phyloP scores from a whole-genome alignment of 2,888 invertebrate species.

The Eristalis pertinax region DNA sequence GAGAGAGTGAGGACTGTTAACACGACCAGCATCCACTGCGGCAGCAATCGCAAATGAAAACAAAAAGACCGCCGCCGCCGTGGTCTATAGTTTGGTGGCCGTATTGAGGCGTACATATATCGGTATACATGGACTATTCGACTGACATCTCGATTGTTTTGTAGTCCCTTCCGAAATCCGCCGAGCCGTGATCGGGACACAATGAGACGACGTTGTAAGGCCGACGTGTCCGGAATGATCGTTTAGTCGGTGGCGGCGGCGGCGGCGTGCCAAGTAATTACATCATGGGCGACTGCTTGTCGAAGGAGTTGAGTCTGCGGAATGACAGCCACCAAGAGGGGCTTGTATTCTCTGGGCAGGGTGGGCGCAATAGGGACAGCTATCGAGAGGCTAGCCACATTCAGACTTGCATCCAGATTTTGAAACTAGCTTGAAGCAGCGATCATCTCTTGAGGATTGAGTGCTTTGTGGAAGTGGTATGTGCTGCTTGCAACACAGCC shows the following conservation, averaged over 20 bases:
- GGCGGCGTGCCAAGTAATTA: neutral
- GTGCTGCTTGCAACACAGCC: too few relatives aligned
- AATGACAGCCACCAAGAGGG: too few relatives aligned
- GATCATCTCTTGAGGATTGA: too few relatives aligned
- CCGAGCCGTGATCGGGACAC: neutral
- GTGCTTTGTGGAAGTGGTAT: too few relatives aligned
- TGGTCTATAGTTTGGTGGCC: neutral
- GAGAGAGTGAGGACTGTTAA: neutral
- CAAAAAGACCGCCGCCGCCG: neutral
- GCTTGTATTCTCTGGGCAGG: too few relatives aligned
- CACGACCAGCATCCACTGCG: neutral
- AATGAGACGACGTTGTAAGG: neutral
- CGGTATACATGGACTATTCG: neutral
- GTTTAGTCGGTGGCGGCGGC: too few relatives aligned
- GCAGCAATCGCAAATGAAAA: neutral
- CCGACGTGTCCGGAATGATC: neutral
- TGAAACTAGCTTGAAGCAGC: too few relatives aligned
- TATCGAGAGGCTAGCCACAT: too few relatives aligned
- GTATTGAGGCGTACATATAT: too few relatives aligned
- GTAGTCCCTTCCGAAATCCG: neutral
- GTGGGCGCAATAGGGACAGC: too few relatives aligned
- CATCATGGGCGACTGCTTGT: neutral
- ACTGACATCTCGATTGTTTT: neutral
- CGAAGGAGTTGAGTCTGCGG: neutral
- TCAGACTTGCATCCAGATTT: too few relatives aligned